These are phyloP conservation scores for Imbricaverruca yamaguchii DNA, from an alignment of 2,888 invertebrate genomes.

Conservation along the genomic window DNA sequence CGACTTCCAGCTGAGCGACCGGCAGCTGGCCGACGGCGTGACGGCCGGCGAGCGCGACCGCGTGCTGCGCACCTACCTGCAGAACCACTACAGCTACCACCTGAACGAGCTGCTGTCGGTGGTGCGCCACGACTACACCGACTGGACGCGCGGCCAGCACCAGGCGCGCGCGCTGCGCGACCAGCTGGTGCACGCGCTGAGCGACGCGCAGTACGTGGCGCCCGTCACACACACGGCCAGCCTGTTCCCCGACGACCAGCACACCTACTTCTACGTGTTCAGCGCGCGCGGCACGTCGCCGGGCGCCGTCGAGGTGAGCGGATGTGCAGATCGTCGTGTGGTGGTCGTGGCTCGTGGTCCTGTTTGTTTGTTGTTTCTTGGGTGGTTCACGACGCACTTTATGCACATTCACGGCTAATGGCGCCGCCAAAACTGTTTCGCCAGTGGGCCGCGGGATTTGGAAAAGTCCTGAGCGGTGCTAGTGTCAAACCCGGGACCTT, in stretches of 20 bases:
- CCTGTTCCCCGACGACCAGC: slow-evolving; percentile 67
- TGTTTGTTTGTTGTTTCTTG: too few species aligned
- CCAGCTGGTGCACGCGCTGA: slow-evolving; percentile 84
- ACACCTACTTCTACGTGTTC: slow-evolving; percentile 78
- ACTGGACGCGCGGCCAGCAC: slow-evolving; percentile 88
- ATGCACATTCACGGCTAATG: too few species aligned
- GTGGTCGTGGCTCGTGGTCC: too few species aligned
- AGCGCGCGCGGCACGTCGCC: slow-evolving; percentile 37
- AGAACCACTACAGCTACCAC: slow-evolving; percentile 91
- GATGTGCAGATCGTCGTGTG: background rate
- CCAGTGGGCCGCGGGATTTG: too few species aligned
- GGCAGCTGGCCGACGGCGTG: slow-evolving; percentile 29
- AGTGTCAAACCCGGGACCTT: too few species aligned
- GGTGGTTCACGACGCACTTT: too few species aligned
- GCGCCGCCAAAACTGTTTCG: too few species aligned
- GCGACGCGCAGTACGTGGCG: slow-evolving; percentile 84
- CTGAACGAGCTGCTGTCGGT: slow-evolving; percentile 93
- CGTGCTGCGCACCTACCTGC: slow-evolving; percentile 81
- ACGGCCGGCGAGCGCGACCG: slow-evolving; percentile 54
- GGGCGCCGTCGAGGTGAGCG: slow-evolving; percentile 2
- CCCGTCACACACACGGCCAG: slow-evolving; percentile 83
- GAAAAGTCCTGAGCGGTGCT: too few species aligned
- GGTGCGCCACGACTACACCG: slow-evolving; percentile 94
- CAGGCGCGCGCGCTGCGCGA: slow-evolving; percentile 76
- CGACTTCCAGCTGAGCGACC: slow-evolving; percentile 26